phyloP scores from a whole-genome alignment of 2,888 invertebrate genomes.

The Drosophila nr. medialis region DNA sequence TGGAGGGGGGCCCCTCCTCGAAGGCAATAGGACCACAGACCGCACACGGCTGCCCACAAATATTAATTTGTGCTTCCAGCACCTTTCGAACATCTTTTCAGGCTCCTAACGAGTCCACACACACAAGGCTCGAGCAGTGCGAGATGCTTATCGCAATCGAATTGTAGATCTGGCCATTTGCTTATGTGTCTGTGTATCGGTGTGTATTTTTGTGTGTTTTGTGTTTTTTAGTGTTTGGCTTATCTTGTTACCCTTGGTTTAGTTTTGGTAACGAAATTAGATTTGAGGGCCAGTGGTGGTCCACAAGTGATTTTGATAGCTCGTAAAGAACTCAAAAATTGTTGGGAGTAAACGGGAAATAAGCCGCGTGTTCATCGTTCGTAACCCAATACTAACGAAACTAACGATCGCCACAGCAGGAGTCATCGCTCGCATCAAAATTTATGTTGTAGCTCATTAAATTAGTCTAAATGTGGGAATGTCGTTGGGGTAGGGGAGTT shows the following conservation, averaged over 20 bases:
- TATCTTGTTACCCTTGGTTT: conserved; percentile 66
- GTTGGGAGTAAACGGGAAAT: conserved; percentile 42
- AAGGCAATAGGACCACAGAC: conserved; percentile 56
- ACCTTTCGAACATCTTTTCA: conserved; percentile 62
- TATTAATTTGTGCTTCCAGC: conserved; percentile 78
- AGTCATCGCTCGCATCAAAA: conserved; percentile 59
- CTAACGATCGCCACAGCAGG: conserved; percentile 68
- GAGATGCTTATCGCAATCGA: conserved; percentile 58
- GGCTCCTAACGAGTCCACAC: conserved; percentile 38
- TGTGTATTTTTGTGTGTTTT: conserved; percentile 20
- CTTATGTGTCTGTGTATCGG: conserved; percentile 12
- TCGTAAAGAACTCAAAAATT: conserved; percentile 76
- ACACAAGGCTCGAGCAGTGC: conserved; percentile 30
- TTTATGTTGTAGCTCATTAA: conserved; percentile 80
- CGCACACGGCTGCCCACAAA: conserved; percentile 73
- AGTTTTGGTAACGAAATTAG: conserved; percentile 81
- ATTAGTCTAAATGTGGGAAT: conserved; percentile 75
- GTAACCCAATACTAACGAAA: conserved; percentile 31
- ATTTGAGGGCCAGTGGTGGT: conserved; percentile 71
- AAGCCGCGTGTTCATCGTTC: conserved; percentile 25
- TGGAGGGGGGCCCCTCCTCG: conserved; percentile 34
- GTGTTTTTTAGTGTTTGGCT: conserved; percentile 60
- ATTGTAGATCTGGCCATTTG: conserved; percentile 46
- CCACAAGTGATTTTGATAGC: conserved; percentile 79
- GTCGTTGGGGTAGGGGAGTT: background rate